These are phyloP conservation scores for Brachylomia viminalis DNA, from an alignment of 2,888 invertebrate species.

Conservation along the genomic window DNA sequence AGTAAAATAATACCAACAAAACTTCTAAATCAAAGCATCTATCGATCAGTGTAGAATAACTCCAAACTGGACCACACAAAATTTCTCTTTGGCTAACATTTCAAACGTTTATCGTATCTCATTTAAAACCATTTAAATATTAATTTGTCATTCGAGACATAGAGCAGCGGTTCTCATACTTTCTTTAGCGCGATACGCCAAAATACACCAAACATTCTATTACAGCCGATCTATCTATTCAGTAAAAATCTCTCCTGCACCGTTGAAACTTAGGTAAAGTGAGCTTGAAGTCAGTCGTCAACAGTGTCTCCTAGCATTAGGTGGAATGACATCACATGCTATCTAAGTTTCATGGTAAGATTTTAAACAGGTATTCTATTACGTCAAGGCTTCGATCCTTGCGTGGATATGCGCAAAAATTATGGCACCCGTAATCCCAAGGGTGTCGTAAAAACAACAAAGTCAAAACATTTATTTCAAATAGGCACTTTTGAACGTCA, in stretches of 20 bases:
- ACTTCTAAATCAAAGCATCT: not conserved
- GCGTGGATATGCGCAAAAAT: not conserved
- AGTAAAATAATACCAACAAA: not conserved
- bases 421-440: not conserved
- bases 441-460: constrained; percentile 9
- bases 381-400: not conserved
- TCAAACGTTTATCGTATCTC: constrained; percentile 29
- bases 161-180: constrained; percentile 31
- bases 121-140: constrained; percentile 49
- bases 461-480: too few species aligned
- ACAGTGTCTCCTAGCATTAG: too few species aligned
- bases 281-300: too few species aligned
- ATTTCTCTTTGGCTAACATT: constrained; percentile 37
- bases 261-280: too few species aligned
- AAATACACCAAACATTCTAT: too few species aligned
- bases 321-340: too few species aligned
- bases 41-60: not conserved
- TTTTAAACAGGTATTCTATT: too few species aligned
- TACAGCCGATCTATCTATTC: too few species aligned
- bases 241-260: too few species aligned
- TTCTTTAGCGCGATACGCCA: not conserved
- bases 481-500: too few species aligned
- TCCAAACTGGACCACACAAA: constrained; percentile 10
- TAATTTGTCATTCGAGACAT: constrained; percentile 34
- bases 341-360: too few species aligned